These are phyloP conservation scores for Oryzias javanicus DNA, from an alignment of 2,113 vertebrate species.

Conservation along the genomic window DNA sequence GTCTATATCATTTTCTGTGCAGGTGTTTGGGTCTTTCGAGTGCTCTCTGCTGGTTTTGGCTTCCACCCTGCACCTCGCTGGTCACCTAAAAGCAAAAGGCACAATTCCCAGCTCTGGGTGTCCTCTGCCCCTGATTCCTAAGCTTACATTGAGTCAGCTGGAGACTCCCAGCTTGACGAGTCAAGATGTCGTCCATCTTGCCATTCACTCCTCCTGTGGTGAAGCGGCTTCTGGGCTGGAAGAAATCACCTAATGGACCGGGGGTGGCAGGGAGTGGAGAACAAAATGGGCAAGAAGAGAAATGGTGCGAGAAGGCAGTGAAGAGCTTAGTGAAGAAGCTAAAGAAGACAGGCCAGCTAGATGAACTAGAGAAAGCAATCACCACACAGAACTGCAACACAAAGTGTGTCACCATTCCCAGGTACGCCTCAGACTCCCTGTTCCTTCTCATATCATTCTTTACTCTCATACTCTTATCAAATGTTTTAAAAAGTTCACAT, in stretches of 20 bases:
- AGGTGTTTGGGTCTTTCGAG: conserved; percentile 48
- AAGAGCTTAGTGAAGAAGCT: conserved; percentile 98
- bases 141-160: conserved; percentile 33
- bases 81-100: conserved; percentile 61
- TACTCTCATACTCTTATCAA: too few species aligned
- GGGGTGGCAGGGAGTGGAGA: conserved; percentile 85
- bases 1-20: conserved; percentile 30
- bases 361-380: conserved; percentile 98
- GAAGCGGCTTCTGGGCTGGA: conserved; percentile 97
- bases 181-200: conserved; percentile 94
- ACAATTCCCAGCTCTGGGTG: conserved; percentile 51
- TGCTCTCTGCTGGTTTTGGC: conserved; percentile 39
- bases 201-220: conserved; percentile 98
- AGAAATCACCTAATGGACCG: conserved; percentile 87
- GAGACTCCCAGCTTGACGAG: conserved; percentile 43
- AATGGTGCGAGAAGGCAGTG: conserved; percentile 98
- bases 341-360: conserved; percentile 96
- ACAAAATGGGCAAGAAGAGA: conserved; percentile 97
- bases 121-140: conserved; percentile 25
- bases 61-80: conserved; percentile 49
- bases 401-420: conserved; percentile 98
- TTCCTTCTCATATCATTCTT: too few species aligned
- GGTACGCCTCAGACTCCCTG: conserved; percentile 77
- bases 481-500: too few species aligned
- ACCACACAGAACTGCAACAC: conserved; percentile 98